Evolutionary conservation across 2,888 invertebrate species (phyloP).

Genomic region (Epinotia nisella): DNA sequence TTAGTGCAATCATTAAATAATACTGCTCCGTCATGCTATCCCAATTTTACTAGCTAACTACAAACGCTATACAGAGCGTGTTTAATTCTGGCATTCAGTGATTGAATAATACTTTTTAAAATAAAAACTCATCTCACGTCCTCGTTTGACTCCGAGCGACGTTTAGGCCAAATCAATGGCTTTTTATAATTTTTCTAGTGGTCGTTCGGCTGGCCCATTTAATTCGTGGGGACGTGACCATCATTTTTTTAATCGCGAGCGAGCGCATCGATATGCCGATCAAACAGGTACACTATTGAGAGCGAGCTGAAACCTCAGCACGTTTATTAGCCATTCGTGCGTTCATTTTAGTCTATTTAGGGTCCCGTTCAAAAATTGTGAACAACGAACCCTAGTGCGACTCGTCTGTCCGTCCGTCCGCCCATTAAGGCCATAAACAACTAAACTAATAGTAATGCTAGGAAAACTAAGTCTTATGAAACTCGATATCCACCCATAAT

Average conservation of each 20-base stretch:
- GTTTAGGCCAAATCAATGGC: constrained; percentile 67
- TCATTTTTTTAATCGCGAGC: constrained; percentile 63
- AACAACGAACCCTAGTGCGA: background rate
- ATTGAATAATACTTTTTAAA: constrained; percentile 70
- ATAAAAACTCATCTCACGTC: constrained; percentile 68
- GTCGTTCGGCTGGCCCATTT: constrained; percentile 72
- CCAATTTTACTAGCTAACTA: constrained; percentile 59
- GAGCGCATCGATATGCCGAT: constrained; percentile 68
- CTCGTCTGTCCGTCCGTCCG: background rate
- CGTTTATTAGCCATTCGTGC: constrained; percentile 54
- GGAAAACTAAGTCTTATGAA: too few species aligned
- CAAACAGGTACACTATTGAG: constrained; percentile 71
- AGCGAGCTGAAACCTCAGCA: constrained; percentile 61
- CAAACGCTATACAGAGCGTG: constrained; percentile 62
- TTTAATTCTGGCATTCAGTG: constrained; percentile 70
- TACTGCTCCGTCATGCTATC: constrained; percentile 57
- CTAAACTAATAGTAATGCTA: background rate
- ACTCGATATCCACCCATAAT: too few species aligned
- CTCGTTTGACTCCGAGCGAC: constrained; percentile 52
- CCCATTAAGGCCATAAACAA: too few species aligned
- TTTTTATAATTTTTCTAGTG: constrained; percentile 74
- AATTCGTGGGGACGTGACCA: constrained; percentile 80
- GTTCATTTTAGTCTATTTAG: constrained; percentile 36
- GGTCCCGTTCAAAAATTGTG: background rate
- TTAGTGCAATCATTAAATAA: constrained; percentile 44